Evolutionary conservation across 2,797 vertebrate species (phyloP).

Genomic region (Huso huso): DNA sequence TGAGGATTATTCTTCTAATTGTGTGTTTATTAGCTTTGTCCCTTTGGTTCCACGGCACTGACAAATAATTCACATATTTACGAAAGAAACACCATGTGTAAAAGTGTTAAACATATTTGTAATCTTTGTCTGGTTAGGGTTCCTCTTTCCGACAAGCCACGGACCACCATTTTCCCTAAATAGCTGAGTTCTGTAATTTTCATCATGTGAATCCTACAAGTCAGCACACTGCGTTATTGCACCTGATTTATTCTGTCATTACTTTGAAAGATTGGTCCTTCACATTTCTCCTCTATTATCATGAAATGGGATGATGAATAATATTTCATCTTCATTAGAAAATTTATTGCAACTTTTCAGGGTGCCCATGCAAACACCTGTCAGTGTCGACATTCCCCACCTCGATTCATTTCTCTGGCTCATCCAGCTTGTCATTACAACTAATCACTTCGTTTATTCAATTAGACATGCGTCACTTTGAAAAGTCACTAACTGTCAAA

Average conservation of each 20-base stretch:
- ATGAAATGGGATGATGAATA: constrained; percentile 59
- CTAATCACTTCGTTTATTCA: constrained; percentile 55
- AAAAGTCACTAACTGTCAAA: constrained; percentile 52
- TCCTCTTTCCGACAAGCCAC: constrained; percentile 36
- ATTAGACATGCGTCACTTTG: constrained; percentile 55
- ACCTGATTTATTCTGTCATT: constrained; percentile 78
- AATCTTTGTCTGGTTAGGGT: constrained; percentile 14
- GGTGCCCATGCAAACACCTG: constrained; percentile 48
- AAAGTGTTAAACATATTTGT: not conserved
- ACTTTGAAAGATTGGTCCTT: constrained; percentile 72
- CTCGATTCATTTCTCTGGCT: constrained; percentile 38
- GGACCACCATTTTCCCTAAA: constrained; percentile 57
- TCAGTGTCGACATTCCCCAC: constrained; percentile 33
- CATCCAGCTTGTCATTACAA: constrained; percentile 45
- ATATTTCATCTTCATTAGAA: constrained; percentile 61
- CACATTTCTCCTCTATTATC: constrained; percentile 67
- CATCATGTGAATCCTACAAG: constrained; percentile 48
- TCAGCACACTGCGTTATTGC: constrained; percentile 51
- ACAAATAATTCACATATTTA: constrained; percentile 23
- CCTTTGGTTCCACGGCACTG: constrained; percentile 19
- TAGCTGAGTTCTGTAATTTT: constrained; percentile 62
- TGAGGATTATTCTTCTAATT: constrained; percentile 21
- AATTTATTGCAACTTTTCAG: constrained; percentile 59
- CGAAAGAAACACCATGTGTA: constrained; percentile 29
- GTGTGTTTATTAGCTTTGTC: constrained; percentile 8